Conservation (phyloP, 2,888 invertebrate genomes). For the Andrena dorsata region DNA sequence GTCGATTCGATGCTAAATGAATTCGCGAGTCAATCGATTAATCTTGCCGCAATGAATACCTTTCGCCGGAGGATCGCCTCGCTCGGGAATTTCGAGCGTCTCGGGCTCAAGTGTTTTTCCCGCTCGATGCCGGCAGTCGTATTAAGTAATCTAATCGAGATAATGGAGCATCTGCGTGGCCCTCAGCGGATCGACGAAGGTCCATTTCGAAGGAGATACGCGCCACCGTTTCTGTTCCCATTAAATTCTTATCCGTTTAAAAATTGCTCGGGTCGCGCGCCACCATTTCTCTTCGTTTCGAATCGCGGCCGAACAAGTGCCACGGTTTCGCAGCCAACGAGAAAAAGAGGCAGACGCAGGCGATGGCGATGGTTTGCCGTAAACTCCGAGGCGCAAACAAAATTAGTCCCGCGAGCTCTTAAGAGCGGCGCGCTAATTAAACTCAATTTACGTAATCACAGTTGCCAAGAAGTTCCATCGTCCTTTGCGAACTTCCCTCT, state of each 20-base stretch:
- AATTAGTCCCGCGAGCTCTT: conserved; percentile 63
- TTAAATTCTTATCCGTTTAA: not conserved
- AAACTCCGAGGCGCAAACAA: conserved; percentile 51
- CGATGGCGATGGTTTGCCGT: conserved; percentile 1
- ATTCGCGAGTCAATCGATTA: conserved; percentile 67
- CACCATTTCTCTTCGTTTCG: not conserved
- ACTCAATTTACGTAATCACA: conserved; percentile 67
- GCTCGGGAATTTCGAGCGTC: conserved; percentile 11
- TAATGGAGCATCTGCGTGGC: conserved; percentile 16
- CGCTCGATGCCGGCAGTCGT: not conserved
- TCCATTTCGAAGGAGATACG: not conserved
- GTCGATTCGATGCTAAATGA: conserved; percentile 69
- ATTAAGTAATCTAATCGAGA: conserved; percentile 31
- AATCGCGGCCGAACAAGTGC: not conserved
- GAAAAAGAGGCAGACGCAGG: conserved; percentile 14
- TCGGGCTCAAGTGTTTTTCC: not conserved
- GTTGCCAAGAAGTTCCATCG: conserved; percentile 55
- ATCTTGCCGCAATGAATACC: conserved; percentile 51
- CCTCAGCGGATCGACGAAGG: not conserved
- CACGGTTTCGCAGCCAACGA: conserved; percentile 30
- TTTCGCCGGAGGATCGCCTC: conserved; percentile 19
- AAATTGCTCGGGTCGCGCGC: not conserved
- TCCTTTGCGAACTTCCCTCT: conserved; percentile 29
- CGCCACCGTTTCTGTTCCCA: not conserved
- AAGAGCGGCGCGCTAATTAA: conserved; percentile 59